These are phyloP conservation scores for Climacteris rufus DNA, from an alignment of 2,113 vertebrate genomes.

Conservation along the genomic window DNA sequence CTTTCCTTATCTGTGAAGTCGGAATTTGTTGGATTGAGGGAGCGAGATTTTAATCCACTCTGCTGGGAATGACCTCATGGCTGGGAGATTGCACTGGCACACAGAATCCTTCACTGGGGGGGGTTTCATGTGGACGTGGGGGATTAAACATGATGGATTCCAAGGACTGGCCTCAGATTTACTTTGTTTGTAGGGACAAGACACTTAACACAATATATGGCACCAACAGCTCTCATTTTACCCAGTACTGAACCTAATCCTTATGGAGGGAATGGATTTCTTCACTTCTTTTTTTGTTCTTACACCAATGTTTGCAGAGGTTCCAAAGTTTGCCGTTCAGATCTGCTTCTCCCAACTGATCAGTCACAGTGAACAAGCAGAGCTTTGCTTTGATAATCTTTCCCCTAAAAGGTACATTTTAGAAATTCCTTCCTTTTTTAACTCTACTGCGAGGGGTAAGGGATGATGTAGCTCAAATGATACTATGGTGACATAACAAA, in stretches of 20 bases:
- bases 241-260: rapidly evolving
- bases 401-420: neutral
- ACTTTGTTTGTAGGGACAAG: neutral
- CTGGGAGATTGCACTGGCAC: neutral
- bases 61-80: neutral
- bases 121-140: neutral
- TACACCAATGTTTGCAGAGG: neutral
- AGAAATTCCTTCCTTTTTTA: neutral
- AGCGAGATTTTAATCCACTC: neutral
- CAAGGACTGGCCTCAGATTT: neutral
- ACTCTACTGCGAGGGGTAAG: neutral
- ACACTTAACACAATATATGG: neutral
- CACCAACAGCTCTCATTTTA: neutral
- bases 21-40: neutral
- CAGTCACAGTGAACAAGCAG: neutral
- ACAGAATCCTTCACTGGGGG: neutral
- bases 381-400: neutral
- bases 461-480: slow-evolving; percentile 38
- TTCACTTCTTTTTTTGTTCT: neutral
- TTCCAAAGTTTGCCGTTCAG: neutral
- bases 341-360: neutral
- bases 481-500: slow-evolving; percentile 63
- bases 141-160: neutral
- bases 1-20: neutral
- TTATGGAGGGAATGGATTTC: neutral